Conservation (phyloP, 1,140 invertebrate genomes). For the Lucilia cuprina region DNA sequence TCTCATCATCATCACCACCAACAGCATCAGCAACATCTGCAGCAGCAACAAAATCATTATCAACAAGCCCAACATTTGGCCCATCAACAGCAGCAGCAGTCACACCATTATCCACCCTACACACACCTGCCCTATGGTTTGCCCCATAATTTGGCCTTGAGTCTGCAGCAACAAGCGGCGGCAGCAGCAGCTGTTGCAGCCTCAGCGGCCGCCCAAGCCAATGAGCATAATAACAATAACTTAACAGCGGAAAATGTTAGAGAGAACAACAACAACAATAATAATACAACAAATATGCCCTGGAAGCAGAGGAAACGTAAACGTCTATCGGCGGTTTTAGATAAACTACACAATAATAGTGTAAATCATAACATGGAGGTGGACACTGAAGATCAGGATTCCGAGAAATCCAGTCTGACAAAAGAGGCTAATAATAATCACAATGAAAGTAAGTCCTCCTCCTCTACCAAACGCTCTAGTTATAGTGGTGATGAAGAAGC, state of each 20-base stretch:
- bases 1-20: conserved; percentile 53
- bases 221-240: conserved; percentile 41
- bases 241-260: conserved; percentile 50
- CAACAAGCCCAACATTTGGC: conserved; percentile 43
- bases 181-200: conserved; percentile 50
- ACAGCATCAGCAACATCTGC: conserved; percentile 49
- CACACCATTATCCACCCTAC: conserved; percentile 48
- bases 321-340: conserved; percentile 76
- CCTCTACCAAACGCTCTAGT: background rate
- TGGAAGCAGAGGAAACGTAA: conserved; percentile 74
- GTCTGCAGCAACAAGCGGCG: conserved; percentile 49
- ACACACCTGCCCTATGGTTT: conserved; percentile 51
- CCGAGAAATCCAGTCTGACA: conserved; percentile 36
- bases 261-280: conserved; percentile 34
- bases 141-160: conserved; percentile 45
- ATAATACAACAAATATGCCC: conserved; percentile 64
- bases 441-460: conserved; percentile 31
- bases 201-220: conserved; percentile 45
- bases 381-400: conserved; percentile 46
- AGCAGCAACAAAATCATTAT: conserved; percentile 46
- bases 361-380: conserved; percentile 59
- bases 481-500: conserved; percentile 43
- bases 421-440: conserved; percentile 45
- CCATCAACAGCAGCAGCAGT: conserved; percentile 37
- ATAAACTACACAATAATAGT: conserved; percentile 69